phyloP scores from a whole-genome alignment of 2,888 invertebrate genomes.

The Orthonevra nobilis region DNA sequence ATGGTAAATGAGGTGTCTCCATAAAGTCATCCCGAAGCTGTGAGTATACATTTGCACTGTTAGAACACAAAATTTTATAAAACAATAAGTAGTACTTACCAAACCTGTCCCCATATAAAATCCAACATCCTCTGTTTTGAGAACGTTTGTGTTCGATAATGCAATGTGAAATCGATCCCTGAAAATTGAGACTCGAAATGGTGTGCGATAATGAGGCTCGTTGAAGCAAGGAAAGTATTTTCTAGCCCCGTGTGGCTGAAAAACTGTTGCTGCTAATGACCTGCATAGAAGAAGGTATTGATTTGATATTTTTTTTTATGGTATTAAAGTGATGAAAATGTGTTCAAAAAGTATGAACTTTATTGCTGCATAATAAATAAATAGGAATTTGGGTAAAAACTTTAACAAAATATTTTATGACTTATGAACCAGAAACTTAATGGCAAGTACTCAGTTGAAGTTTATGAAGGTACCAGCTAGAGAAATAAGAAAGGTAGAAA shows the following conservation, averaged over 20 bases:
- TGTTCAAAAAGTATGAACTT: too few relatives aligned
- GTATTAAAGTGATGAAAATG: too few relatives aligned
- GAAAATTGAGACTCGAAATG: conserved; percentile 88
- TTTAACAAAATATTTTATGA: too few relatives aligned
- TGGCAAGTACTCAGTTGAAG: too few relatives aligned
- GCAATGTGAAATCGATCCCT: conserved; percentile 89
- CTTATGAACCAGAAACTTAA: too few relatives aligned
- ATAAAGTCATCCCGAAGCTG: conserved; percentile 87
- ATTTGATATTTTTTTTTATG: too few relatives aligned
- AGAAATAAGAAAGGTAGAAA: too few relatives aligned
- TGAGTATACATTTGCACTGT: conserved; percentile 54
- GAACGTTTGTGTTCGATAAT: conserved; percentile 88
- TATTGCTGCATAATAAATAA: too few relatives aligned
- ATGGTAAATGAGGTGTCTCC: conserved; percentile 80
- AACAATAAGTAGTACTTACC: conserved; percentile 83
- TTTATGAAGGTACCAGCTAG: too few relatives aligned
- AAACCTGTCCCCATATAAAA: conserved; percentile 89
- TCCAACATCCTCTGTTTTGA: conserved; percentile 86
- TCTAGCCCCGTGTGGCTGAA: conserved; percentile 88
- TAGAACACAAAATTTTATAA: not conserved
- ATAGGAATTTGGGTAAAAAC: too few relatives aligned
- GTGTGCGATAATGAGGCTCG: conserved; percentile 89
- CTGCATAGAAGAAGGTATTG: conserved; percentile 74
- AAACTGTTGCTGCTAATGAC: conserved; percentile 89
- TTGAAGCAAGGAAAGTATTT: conserved; percentile 91